Base-by-base conservation (phyloP, 2,888 invertebrate genomes). In the Chromoteleia sp. region DNA sequence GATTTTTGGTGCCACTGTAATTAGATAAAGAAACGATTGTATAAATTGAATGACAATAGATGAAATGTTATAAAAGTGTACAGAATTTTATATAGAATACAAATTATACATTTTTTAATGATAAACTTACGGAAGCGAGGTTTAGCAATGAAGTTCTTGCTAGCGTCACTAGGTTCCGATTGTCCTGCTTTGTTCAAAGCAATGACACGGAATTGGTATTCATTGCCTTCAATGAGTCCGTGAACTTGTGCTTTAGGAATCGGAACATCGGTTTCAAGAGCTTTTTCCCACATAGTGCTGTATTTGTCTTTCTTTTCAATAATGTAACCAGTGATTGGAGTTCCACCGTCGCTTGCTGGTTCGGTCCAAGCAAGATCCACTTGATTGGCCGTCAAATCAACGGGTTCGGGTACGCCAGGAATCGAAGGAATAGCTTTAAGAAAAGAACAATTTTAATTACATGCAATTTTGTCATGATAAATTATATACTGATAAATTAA, bases 151-250 rank as follows among this genome's bases (percentile, higher is more conserved):
- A 98, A 97, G 88, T 94, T 95, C 92, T 97, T 97, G 92, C 97
- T 96, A 17, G 98, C 95, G 86, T 98, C 98, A 0, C 98, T 98
- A 1, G 98, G 96, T 15, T 96, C 96, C 0, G 97, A 97, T 7
- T 94, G 96, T 67, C 98, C 98, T 52, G 98, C 98, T 92, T 98
- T 98, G 93, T 98, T 98, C 19, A 98, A 96, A 10, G 98, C 98
- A 82, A 97, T 94, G 12, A 98, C 94, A 52, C 98, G 94, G 94
- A 98, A 98, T 92, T 98, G 96, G 91, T 96, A 97, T 92, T 98
- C 98, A 80, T 96, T 96, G 74, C 96, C 95, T 92, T 98, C 98
- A 83, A 97, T 97, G 25, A 98, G 92, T 83, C 96, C 97, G 50
- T 95, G 95, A 25, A 98, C 95, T 88, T 96, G 96, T 48, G 95